Conservation (phyloP, 2,888 invertebrate species). For the Blera fallax region DNA sequence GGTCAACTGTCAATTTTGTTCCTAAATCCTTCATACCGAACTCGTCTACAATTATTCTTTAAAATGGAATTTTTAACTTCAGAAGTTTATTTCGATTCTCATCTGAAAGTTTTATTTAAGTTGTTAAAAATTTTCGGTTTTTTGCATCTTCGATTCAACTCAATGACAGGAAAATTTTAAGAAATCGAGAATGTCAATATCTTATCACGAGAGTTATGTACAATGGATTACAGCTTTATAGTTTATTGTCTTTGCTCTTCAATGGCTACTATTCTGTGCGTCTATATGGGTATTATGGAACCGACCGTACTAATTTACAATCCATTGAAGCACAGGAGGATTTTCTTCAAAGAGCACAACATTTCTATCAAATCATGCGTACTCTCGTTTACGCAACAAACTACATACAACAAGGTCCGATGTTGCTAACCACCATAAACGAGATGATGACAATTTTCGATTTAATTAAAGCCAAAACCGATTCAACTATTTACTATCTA, state of each 20-base stretch:
- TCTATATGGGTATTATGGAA: neutral
- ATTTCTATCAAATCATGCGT: neutral
- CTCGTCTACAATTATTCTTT: too few species aligned
- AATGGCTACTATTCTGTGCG: neutral
- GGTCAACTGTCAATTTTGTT: too few species aligned
- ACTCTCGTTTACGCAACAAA: neutral
- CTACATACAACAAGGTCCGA: neutral
- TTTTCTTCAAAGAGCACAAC: neutral
- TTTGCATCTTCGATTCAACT: neutral
- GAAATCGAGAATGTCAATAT: neutral
- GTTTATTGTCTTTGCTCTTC: neutral
- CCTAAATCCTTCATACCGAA: too few species aligned
- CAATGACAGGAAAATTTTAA: neutral
- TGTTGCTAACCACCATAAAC: neutral
- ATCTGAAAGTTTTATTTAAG: neutral
- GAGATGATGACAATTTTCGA: neutral
- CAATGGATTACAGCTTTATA: neutral
- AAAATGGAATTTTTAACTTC: neutral
- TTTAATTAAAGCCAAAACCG: neutral
- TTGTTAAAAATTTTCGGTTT: neutral
- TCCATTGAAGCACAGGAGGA: neutral
- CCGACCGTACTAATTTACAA: neutral
- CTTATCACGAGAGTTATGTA: neutral
- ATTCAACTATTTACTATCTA: neutral
- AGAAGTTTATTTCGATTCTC: neutral